Evolutionary conservation across 2,113 vertebrate species (phyloP), one percentile per base, ranked within the genome.

Genomic region (Mobula birostris): DNA sequence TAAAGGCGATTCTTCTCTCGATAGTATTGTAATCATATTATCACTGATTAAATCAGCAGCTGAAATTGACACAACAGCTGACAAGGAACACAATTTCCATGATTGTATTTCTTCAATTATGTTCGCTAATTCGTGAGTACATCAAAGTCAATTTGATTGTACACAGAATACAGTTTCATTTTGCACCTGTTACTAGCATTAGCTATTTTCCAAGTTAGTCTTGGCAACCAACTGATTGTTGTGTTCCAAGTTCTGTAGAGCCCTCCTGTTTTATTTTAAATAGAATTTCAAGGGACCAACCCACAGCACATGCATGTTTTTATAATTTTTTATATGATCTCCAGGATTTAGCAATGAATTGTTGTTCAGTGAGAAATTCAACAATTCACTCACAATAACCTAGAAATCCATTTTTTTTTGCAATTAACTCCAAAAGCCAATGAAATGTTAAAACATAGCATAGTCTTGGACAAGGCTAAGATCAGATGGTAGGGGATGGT

Each of bases 91-190:
- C 29, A 90, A 90, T 90, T 90, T 66, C 85, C 14, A 68, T 66
- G 29, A 66, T 68, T 6, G 85, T n/a, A 32, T 90, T 90, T 66
- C 85, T 90, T 90, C 85, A 68, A 68, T 88, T 63, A 88, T n/a
- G 17, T 90, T 66, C 15, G n/a, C n/a, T 90, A 32, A 90, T 36
- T 66, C 61, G 63, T 19, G 61, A 66, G 85, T 68, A 90, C 32
- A 90, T 90, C 85, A 90, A 66, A 66, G 85, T 90, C 61, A 90
- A 90, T 90, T 74, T 66, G 61, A 27, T 66, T 90, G 61, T 66
- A 63, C 29, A 19, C 85, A 12, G n/a, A 66, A 32, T 68, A 7
- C 58, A 19, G 61, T 90, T 63, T n/a, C 61, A 32, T n/a, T 90
- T 90, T 66, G 85, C 61, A 66, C 61, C 61, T n/a, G n/a, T 90